Percentiles rank a stretch among this genome's conserved stretches.
phyloP scores from a whole-genome alignment of 1,140 invertebrate species.

The Lineus longissimus region DNA sequence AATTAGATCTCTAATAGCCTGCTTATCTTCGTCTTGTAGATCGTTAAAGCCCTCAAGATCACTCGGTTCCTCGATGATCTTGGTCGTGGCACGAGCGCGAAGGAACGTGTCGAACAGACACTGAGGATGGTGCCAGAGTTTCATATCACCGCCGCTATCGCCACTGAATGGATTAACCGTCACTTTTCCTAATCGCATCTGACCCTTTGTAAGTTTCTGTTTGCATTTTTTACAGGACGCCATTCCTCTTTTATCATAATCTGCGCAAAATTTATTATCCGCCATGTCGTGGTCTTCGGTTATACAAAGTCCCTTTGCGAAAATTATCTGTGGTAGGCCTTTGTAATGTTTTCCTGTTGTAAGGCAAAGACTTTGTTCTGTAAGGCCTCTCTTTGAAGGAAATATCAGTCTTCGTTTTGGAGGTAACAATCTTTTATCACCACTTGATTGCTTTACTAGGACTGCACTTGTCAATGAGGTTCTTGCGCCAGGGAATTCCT shows the following conservation, averaged over 20 bases:
- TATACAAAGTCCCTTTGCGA: no score
- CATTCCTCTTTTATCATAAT: conserved; percentile 73
- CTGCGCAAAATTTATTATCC: conserved; percentile 58
- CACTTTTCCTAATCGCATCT: conserved; percentile 69
- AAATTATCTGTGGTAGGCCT: no score
- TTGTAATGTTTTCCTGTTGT: no score
- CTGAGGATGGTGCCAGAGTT: conserved; percentile 75
- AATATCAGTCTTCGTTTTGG: no score
- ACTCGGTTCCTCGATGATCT: conserved; percentile 72
- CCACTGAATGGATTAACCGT: conserved; percentile 73
- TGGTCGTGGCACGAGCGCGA: conserved; percentile 74
- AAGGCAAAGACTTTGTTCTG: no score
- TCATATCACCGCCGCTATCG: conserved; percentile 75
- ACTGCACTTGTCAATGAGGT: no score
- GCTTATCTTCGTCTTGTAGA: conserved; percentile 66
- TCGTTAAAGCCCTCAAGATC: conserved; percentile 75
- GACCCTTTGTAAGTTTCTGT: conserved; percentile 69
- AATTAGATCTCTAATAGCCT: conserved; percentile 60
- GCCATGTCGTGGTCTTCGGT: conserved; percentile 27
- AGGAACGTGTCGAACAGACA: conserved; percentile 78
- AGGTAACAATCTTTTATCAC: no score
- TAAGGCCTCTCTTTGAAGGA: no score
- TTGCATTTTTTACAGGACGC: conserved; percentile 87
- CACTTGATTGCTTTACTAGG: no score
- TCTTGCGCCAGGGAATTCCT: no score